Percentiles rank a stretch among this genome's conserved stretches.
phyloP scores from a whole-genome alignment of 2,113 vertebrate species.

The Laterallus jamaicensis region DNA sequence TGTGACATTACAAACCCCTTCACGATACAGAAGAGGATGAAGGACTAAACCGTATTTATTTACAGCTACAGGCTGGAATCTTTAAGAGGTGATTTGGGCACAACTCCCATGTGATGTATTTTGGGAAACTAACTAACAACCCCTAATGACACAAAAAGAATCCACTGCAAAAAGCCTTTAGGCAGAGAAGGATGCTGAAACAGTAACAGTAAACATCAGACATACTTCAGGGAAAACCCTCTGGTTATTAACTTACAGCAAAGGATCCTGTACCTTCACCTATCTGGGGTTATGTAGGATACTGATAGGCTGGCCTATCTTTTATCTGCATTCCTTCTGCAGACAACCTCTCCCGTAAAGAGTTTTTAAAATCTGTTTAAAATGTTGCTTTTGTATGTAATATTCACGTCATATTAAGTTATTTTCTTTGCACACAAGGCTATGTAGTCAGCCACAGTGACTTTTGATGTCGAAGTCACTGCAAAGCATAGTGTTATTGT shows the following conservation, averaged over 20 bases:
- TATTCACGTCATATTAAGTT: not conserved
- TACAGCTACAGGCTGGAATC: not conserved
- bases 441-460: not conserved
- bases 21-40: not conserved
- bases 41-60: not conserved
- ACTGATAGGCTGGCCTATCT: not conserved
- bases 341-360: not conserved
- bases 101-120: not conserved
- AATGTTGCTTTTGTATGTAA: not conserved
- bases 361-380: not conserved
- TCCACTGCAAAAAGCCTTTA: not conserved
- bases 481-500: rapidly evolving
- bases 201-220: not conserved
- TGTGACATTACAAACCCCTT: not conserved
- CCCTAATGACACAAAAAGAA: not conserved
- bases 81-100: not conserved
- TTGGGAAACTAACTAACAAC: not conserved
- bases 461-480: not conserved
- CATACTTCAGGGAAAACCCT: not conserved
- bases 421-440: not conserved
- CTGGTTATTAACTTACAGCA: not conserved
- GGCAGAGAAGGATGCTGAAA: not conserved
- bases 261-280: not conserved
- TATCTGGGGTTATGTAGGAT: not conserved
- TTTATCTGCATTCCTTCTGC: not conserved